These are phyloP conservation scores for Chamaetylas fuelleborni DNA, from an alignment of 2,113 vertebrate species.

Conservation along the genomic window DNA sequence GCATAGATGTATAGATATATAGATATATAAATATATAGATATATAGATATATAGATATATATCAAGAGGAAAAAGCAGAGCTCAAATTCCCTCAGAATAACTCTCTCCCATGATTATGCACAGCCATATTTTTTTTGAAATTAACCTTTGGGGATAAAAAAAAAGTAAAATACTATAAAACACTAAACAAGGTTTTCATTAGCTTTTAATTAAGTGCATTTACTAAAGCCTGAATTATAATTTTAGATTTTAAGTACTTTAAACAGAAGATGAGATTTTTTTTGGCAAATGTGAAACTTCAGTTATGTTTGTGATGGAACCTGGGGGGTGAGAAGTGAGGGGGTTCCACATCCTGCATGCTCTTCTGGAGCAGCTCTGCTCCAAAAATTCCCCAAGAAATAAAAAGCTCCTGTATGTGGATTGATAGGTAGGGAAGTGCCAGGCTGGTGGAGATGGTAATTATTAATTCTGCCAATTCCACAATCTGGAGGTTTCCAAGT, in stretches of 20 bases:
- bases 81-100: not conserved
- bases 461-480: not conserved
- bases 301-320: not conserved
- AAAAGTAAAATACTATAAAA: not conserved
- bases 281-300: not conserved
- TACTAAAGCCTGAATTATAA: not conserved
- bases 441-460: not conserved
- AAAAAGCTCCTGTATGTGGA: not conserved
- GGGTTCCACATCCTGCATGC: not conserved
- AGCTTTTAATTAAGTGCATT: constrained; percentile 1
- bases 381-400: not conserved
- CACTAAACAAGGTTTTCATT: not conserved
- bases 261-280: not conserved
- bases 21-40: too few relatives aligned
- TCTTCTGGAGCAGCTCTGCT: not conserved
- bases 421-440: not conserved
- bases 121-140: not conserved
- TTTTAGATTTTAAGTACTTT: not conserved
- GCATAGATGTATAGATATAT: too few relatives aligned
- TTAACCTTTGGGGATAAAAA: not conserved
- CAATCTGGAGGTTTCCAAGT: not conserved
- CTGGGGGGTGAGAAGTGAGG: not conserved
- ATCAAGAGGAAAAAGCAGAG: not conserved
- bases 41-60: too few relatives aligned
- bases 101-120: not conserved